Evolutionary conservation across 2,113 vertebrate genomes (phyloP).

Genomic region (Pelecanoides urinatrix): DNA sequence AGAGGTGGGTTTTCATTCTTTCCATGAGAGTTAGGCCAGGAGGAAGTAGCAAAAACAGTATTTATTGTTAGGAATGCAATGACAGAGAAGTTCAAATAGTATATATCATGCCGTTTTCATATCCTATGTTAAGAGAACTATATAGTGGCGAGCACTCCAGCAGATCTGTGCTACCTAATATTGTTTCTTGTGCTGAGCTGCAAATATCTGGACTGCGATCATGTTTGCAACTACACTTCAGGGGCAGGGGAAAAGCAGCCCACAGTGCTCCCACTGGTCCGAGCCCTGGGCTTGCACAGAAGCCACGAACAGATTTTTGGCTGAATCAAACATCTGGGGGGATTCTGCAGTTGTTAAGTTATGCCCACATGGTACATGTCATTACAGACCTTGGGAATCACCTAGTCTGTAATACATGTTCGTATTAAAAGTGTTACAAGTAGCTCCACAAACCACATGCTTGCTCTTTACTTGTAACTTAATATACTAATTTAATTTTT

Average conservation of each 20-base stretch:
- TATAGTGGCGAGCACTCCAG: not conserved
- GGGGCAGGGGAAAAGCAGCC: not conserved
- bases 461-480: slow-evolving; percentile 43
- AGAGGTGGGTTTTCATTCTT: not conserved
- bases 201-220: not conserved
- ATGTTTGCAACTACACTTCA: not conserved
- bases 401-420: not conserved
- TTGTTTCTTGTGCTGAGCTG: not conserved
- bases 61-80: not conserved
- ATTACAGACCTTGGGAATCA: slow-evolving; percentile 16
- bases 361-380: not conserved
- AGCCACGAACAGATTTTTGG: not conserved
- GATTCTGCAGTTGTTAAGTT: not conserved
- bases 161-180: not conserved
- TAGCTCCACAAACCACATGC: slow-evolving; percentile 32
- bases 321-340: not conserved
- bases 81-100: not conserved
- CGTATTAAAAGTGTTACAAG: not conserved
- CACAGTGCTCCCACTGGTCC: not conserved
- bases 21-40: not conserved
- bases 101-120: not conserved
- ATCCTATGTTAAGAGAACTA: not conserved
- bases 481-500: slow-evolving; percentile 57
- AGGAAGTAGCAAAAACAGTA: not conserved
- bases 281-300: not conserved